A percentile compares a stretch with the other conserved stretches of the same genome.
Conservation (phyloP, 2,797 vertebrate species). For the Centroberyx gerrardi region DNA sequence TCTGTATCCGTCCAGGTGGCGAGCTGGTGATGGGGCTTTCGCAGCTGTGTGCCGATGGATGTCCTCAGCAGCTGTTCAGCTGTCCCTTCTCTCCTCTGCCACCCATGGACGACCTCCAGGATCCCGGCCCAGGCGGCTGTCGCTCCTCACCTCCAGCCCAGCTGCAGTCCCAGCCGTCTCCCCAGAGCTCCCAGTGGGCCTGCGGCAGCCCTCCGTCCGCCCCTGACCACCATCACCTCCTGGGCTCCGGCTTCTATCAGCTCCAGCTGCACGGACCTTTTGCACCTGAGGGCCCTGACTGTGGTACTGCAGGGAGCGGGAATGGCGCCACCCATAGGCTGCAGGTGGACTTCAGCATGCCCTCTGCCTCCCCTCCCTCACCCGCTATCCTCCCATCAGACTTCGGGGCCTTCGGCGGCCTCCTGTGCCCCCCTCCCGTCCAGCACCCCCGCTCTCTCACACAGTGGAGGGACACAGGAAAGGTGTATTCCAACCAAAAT, state of each 20-base stretch:
- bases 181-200: conserved; percentile 54
- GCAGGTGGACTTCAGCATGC: conserved; percentile 87
- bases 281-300: conserved; percentile 65
- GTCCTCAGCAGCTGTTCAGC: conserved; percentile 71
- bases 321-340: conserved; percentile 72
- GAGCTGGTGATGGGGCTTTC: conserved; percentile 72
- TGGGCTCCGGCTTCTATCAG: conserved; percentile 80
- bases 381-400: conserved; percentile 84
- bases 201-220: conserved; percentile 55
- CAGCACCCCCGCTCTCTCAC: conserved; percentile 82
- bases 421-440: conserved; percentile 80
- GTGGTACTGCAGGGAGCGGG: conserved; percentile 22
- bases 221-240: conserved; percentile 56
- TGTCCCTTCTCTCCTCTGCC: conserved; percentile 69
- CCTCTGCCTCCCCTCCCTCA: conserved; percentile 68
- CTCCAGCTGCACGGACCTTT: conserved; percentile 72
- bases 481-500: conserved; percentile 9
- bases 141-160: conserved; percentile 49
- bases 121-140: conserved; percentile 50
- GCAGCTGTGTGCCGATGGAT: conserved; percentile 60
- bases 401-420: conserved; percentile 87
- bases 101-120: conserved; percentile 62
- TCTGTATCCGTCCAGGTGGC: conserved; percentile 62
- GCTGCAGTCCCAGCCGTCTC: conserved; percentile 62
- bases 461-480: conserved; percentile 79